Conservation (phyloP, 2,888 invertebrate genomes). For the Anoplius nigerrimus region DNA sequence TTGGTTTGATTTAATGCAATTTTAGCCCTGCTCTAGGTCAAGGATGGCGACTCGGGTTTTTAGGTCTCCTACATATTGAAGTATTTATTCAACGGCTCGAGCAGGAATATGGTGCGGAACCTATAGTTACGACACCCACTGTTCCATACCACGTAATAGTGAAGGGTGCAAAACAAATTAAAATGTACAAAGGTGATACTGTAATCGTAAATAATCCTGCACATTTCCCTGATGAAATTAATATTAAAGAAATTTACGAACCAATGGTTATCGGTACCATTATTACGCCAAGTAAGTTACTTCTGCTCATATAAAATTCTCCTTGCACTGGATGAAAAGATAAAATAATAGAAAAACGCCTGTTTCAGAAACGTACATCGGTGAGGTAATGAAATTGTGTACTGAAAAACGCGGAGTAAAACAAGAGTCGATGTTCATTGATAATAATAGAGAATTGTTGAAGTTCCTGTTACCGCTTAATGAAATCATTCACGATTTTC, state of each 20-base stretch:
- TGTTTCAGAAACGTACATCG: constrained; percentile 80
- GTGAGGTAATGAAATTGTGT: constrained; percentile 83
- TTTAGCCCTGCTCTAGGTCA: constrained; percentile 89
- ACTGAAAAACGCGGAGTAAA: constrained; percentile 85
- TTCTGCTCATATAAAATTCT: background rate
- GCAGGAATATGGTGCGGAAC: constrained; percentile 89
- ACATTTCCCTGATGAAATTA: constrained; percentile 81
- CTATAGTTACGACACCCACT: constrained; percentile 89
- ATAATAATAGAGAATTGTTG: constrained; percentile 87
- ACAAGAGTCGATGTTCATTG: constrained; percentile 85
- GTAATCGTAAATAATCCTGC: constrained; percentile 85
- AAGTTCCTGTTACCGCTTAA: constrained; percentile 91
- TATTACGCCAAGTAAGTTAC: constrained; percentile 83
- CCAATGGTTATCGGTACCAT: constrained; percentile 93
- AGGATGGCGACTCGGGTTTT: constrained; percentile 92
- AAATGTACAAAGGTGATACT: constrained; percentile 79
- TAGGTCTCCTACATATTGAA: constrained; percentile 91
- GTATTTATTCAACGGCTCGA: constrained; percentile 91
- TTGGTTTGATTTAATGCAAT: constrained; percentile 35
- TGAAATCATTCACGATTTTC: constrained; percentile 96
- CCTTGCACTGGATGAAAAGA: constrained; percentile 22
- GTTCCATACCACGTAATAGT: constrained; percentile 90
- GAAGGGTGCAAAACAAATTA: constrained; percentile 83
- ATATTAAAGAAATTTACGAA: constrained; percentile 87
- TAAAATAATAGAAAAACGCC: background rate